Evolutionary conservation across 2,797 vertebrate species (phyloP).

Genomic region (Gallinago stenura): DNA sequence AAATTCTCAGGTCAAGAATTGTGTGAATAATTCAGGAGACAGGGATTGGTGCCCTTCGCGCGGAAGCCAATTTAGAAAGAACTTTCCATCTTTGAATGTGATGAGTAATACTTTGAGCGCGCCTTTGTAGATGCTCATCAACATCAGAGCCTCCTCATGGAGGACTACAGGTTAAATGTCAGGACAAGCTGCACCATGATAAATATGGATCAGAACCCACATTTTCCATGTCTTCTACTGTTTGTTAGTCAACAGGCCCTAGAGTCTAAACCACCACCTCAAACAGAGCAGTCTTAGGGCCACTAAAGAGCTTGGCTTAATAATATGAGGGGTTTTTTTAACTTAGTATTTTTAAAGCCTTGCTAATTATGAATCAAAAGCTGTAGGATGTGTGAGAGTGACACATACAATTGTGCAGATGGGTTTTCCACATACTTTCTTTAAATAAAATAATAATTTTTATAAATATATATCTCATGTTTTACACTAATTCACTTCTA

Average conservation of each 20-base stretch:
- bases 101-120: background rate
- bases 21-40: conserved; percentile 53
- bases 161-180: conserved; percentile 24
- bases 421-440: conserved; percentile 40
- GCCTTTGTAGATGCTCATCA: background rate
- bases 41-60: background rate
- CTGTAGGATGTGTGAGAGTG: conserved; percentile 61
- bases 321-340: background rate
- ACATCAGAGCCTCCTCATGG: background rate
- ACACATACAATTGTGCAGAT: conserved; percentile 54
- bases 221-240: background rate
- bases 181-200: background rate
- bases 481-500: conserved; percentile 1
- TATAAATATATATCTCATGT: conserved; percentile 9
- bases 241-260: background rate
- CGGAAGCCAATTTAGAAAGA: background rate
- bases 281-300: background rate
- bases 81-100: background rate
- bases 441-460: conserved; percentile 60
- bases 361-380: conserved; percentile 53
- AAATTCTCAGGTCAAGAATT: conserved; percentile 52
- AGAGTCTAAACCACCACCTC: background rate
- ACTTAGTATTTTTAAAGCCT: conserved; percentile 3
- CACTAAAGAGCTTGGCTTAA: background rate
- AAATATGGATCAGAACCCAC: background rate